Evolutionary conservation across 2,797 vertebrate genomes (phyloP).

Genomic region (Bucorvus abyssinicus): DNA sequence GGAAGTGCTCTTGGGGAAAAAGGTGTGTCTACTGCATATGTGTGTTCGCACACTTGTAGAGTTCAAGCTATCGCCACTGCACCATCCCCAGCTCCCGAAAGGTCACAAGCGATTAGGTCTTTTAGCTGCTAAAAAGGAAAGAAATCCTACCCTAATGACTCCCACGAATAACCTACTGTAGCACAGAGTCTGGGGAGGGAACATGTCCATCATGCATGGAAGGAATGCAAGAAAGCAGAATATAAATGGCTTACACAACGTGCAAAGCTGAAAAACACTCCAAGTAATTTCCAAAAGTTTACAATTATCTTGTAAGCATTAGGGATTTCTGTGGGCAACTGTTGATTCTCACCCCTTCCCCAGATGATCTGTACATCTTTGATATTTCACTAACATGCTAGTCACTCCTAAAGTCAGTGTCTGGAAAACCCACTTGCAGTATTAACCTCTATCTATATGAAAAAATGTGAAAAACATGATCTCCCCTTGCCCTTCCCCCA

Average conservation of each 20-base stretch:
- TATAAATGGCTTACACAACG: neutral
- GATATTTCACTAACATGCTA: slow-evolving; percentile 13
- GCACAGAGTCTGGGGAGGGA: neutral
- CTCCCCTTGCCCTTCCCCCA: neutral
- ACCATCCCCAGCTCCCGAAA: neutral
- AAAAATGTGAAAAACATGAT: neutral
- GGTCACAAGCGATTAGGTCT: neutral
- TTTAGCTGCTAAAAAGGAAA: neutral
- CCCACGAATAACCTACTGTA: neutral
- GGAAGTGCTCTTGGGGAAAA: neutral
- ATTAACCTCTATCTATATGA: neutral
- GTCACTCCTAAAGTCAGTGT: neutral
- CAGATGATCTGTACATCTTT: neutral
- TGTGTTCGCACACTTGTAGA: neutral
- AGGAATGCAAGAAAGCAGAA: neutral
- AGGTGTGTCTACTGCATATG: neutral
- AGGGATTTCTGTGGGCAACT: neutral
- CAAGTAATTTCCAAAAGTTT: slow-evolving; percentile 1
- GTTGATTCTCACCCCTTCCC: neutral
- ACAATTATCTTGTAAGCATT: neutral
- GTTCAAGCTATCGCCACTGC: neutral
- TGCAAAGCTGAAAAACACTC: neutral
- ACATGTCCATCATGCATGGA: neutral
- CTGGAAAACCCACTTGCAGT: neutral
- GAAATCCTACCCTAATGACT: slow-evolving; percentile 3